These are phyloP conservation scores for Phymastichus coffea DNA, from an alignment of 1,140 invertebrate species.

Conservation along the genomic window DNA sequence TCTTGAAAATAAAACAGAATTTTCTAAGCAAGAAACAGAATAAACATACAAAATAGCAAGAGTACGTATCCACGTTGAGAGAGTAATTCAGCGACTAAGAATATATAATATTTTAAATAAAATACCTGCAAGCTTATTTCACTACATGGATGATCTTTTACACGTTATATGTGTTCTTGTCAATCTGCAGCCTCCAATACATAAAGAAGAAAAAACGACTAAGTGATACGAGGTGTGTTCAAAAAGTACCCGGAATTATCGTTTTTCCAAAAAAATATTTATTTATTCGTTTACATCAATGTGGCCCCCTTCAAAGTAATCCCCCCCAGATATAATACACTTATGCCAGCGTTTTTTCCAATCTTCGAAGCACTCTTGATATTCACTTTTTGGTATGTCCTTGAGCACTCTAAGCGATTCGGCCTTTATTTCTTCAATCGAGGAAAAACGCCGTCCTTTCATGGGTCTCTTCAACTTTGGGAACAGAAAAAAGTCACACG, in stretches of 20 bases:
- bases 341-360: no score
- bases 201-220: slow-evolving; percentile 9
- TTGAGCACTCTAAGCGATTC: slow-evolving; percentile 1
- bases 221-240: not conserved
- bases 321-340: no score
- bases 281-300: not conserved
- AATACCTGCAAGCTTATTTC: slow-evolving; percentile 32
- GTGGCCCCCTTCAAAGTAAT: no score
- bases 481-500: not conserved
- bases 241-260: not conserved
- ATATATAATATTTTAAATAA: slow-evolving; percentile 36
- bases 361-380: not conserved
- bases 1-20: slow-evolving; percentile 28
- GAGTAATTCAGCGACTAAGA: slow-evolving; percentile 39
- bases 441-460: not conserved
- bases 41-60: slow-evolving; percentile 38
- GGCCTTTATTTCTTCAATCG: not conserved
- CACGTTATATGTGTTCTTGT: slow-evolving; percentile 38
- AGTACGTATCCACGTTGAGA: slow-evolving; percentile 46
- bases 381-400: not conserved
- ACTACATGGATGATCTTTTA: slow-evolving; percentile 35
- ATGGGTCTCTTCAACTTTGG: not conserved
- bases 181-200: slow-evolving; percentile 36
- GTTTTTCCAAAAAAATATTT: not conserved
- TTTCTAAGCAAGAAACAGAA: slow-evolving; percentile 36